A percentile compares a stretch with the other conserved stretches of the same genome.
Conservation (phyloP, 2,888 invertebrate genomes). For the Mycalesis mineus region DNA sequence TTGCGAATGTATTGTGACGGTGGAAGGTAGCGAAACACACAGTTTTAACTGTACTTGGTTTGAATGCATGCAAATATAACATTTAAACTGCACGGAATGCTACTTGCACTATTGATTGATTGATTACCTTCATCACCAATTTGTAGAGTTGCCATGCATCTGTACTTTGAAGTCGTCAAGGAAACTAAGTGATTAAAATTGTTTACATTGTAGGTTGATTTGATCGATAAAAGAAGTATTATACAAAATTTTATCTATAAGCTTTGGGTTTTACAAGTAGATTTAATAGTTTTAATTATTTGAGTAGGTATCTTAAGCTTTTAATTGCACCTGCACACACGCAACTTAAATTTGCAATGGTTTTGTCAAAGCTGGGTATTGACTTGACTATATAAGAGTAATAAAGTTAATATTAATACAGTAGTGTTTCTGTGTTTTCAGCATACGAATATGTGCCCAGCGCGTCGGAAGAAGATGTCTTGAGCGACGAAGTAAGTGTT, state of each 20-base stretch:
- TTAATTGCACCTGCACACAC: conserved; percentile 10
- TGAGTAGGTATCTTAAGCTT: conserved; percentile 2
- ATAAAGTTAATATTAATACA: neutral
- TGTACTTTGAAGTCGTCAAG: conserved; percentile 53
- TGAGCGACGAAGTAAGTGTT: conserved; percentile 84
- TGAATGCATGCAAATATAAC: conserved; percentile 23
- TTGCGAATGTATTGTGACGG: conserved; percentile 85
- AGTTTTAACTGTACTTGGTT: conserved; percentile 32
- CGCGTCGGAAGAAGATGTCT: conserved; percentile 89
- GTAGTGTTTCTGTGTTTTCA: conserved; percentile 45
- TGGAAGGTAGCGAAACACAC: conserved; percentile 83
- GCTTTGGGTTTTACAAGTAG: conserved; percentile 5
- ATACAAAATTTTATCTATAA: neutral
- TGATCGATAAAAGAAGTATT: neutral
- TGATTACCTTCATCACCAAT: conserved; percentile 29
- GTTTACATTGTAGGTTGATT: neutral
- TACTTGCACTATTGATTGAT: conserved; percentile 14
- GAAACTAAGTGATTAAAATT: neutral
- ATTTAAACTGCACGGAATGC: conserved; percentile 19
- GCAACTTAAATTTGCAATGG: conserved; percentile 1
- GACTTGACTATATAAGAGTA: neutral
- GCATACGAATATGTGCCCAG: conserved; percentile 95
- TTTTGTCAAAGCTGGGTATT: conserved; percentile 4
- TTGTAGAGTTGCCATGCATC: conserved; percentile 71
- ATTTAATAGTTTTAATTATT: neutral